Evolutionary conservation across 2,888 invertebrate species (phyloP), one percentile per base, ranked within the genome.

Genomic region (Acanthacorydalis orientalis): DNA sequence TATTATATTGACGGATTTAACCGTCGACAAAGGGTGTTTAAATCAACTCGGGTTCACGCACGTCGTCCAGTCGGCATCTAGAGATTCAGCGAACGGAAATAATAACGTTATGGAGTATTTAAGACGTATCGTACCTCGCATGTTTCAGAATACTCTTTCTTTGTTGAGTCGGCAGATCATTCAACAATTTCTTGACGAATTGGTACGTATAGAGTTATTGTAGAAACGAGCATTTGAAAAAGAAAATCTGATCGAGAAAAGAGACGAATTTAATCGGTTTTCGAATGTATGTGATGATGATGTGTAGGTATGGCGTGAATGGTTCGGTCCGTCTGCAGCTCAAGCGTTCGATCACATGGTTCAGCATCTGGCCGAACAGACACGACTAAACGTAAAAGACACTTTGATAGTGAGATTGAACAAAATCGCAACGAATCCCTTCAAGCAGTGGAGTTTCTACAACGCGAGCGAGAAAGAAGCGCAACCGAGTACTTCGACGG

Each of bases 121-220:
- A 52, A 69, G 88, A 32, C 74, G 83, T 52, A 84, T 88, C 47
- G 87, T 90, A 2, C 90, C 91, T 0, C 74, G 88, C 57, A 89
- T 90, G 88, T 91, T 90, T 67, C 83, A 89, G 68, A 89, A 87
- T 55, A 89, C 89, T 0, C 64, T 90, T 7, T 86, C 87, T 9
- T 62, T 88, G 52, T 67, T 91, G 1, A 87, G 85, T 2, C 72
- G 86, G 43, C 84, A 83, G 64, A 85, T 89, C 61, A 88, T 91
- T 57, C 91, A 91, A 63, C 88, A 89, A 63, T 90, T 90, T 63
- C 67, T 91, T 52, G 90, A 91, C 61, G 91, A 91, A 59, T 65
- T 91, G 14, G 82, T 46, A 39, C 12, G 40, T 40, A 38, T 12
- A n/a, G n/a, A n/a, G n/a, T n/a, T n/a, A n/a, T n/a, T n/a, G n/a